Conservation (phyloP, 1,140 invertebrate genomes). For the Scaptomyza pallida region DNA sequence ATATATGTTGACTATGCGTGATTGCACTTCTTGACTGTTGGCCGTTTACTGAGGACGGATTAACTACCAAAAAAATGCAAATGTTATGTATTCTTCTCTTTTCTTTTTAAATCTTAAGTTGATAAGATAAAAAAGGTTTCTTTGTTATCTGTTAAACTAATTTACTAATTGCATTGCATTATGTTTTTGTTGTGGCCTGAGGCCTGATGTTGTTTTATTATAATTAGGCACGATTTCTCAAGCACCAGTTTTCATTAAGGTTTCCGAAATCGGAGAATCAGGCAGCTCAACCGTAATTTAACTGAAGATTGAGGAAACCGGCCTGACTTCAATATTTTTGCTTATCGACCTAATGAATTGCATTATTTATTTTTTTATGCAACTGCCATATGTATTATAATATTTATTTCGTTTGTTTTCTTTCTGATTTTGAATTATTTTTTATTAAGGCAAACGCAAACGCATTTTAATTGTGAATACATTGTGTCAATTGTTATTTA, state of each 20-base stretch:
- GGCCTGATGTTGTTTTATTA: constrained; percentile 19
- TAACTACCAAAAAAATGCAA: constrained; percentile 80
- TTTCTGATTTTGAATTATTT: constrained; percentile 1
- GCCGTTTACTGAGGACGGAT: constrained; percentile 76
- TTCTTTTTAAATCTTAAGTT: constrained; percentile 34
- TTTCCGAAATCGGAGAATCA: constrained; percentile 28
- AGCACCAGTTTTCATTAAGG: constrained; percentile 52
- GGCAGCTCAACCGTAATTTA: constrained; percentile 49
- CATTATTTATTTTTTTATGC: constrained; percentile 10
- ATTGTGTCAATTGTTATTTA: constrained; percentile 26
- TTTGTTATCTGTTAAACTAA: constrained; percentile 28
- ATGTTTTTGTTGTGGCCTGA: constrained; percentile 3
- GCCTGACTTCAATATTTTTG: constrained; percentile 31
- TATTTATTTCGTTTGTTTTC: background rate
- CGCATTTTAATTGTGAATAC: constrained; percentile 55
- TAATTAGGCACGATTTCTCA: constrained; percentile 64
- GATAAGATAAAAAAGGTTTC: constrained; percentile 28
- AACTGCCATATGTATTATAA: constrained; percentile 12
- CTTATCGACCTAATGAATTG: constrained; percentile 16
- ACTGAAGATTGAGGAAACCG: constrained; percentile 67
- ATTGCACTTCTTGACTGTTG: constrained; percentile 47
- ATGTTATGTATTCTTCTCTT: constrained; percentile 19
- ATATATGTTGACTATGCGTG: constrained; percentile 17
- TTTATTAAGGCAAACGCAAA: constrained; percentile 55
- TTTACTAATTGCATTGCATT: constrained; percentile 33